Evolutionary conservation across 37 sponge, comb jelly and placozoan genomes (phyloP).

Genomic region (Ephydatia muelleri): DNA sequence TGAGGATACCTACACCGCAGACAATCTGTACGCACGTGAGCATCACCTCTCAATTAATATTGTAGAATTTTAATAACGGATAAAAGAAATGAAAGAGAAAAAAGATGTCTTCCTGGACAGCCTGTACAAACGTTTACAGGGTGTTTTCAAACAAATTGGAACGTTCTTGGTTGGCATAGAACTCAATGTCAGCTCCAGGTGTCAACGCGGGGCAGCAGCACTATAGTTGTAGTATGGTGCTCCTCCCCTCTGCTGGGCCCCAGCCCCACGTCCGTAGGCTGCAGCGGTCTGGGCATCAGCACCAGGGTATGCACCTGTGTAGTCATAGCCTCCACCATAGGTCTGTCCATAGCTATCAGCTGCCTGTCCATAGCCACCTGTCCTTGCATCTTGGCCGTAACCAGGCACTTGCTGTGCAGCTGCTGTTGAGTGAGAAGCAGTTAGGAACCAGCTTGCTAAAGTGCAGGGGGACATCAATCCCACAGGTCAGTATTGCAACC

Average conservation of each 20-base stretch:
- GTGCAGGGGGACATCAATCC: too few species aligned
- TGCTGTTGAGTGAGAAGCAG: background rate
- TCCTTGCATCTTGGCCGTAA: background rate
- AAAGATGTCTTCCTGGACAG: background rate
- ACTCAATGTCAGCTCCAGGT: background rate
- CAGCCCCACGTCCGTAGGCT: background rate
- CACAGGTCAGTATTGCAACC: background rate
- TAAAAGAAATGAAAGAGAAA: background rate
- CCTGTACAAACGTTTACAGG: background rate
- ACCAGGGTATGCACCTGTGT: background rate
- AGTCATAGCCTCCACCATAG: background rate
- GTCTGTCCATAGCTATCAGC: background rate
- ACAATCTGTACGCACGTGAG: too few species aligned
- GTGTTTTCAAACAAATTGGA: background rate
- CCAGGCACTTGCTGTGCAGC: background rate
- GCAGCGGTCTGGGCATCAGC: background rate
- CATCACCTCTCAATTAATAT: background rate
- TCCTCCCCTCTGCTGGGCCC: background rate
- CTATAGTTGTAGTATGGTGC: background rate
- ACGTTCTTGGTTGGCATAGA: background rate
- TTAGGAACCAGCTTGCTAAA: too few species aligned
- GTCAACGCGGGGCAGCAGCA: background rate
- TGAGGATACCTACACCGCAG: too few species aligned
- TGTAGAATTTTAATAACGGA: background rate
- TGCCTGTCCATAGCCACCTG: background rate